These are phyloP conservation scores for Trachymyrmex cornetzi DNA, from an alignment of 1,140 invertebrate genomes.

Conservation along the genomic window DNA sequence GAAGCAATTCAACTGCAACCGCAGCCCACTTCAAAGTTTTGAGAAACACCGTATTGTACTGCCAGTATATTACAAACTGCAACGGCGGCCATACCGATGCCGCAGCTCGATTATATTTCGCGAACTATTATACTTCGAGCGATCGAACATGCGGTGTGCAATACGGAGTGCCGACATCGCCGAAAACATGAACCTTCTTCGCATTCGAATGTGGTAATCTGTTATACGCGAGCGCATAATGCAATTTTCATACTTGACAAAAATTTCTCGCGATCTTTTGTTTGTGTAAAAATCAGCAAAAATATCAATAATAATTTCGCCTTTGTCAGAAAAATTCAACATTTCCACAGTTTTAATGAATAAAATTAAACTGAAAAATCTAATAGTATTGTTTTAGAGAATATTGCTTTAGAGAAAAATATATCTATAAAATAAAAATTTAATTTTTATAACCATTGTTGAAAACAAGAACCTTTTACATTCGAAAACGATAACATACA, in stretches of 20 bases:
- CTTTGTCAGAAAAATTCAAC: not conserved
- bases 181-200: slow-evolving; percentile 48
- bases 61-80: slow-evolving; percentile 74
- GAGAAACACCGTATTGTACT: slow-evolving; percentile 71
- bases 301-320: not conserved
- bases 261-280: not conserved
- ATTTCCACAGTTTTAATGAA: not conserved
- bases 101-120: slow-evolving; percentile 72
- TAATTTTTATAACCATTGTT: slow-evolving; percentile 33
- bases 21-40: slow-evolving; percentile 74
- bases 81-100: slow-evolving; percentile 74
- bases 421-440: slow-evolving; percentile 21
- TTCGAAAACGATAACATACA: slow-evolving; percentile 19
- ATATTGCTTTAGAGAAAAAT: slow-evolving; percentile 25
- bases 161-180: slow-evolving; percentile 43
- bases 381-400: not conserved
- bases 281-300: not conserved
- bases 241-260: not conserved
- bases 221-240: slow-evolving; percentile 2
- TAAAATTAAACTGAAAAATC: slow-evolving; percentile 26
- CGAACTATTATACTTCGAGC: slow-evolving; percentile 63
- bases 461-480: slow-evolving; percentile 24
- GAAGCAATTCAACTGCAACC: slow-evolving; percentile 75
- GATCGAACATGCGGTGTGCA: slow-evolving; percentile 55
- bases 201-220: slow-evolving; percentile 4